phyloP scores from a whole-genome alignment of 2,797 vertebrate genomes.

The Masticophis lateralis region DNA sequence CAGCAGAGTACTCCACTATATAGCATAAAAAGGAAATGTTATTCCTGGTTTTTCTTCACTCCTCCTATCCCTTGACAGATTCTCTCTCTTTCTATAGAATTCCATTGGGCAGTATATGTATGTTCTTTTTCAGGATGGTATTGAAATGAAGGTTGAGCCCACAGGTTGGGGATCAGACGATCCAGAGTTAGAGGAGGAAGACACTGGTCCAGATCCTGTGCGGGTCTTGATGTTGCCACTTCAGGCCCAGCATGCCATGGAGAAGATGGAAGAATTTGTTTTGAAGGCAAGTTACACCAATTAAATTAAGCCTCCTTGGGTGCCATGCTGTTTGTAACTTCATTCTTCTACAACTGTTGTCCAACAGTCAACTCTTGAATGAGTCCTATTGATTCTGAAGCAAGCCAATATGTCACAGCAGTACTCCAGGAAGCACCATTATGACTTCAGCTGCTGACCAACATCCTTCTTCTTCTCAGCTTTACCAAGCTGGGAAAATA shows the following conservation, averaged over 20 bases:
- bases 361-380: background rate
- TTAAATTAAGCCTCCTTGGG: background rate
- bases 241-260: constrained; percentile 45
- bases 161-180: constrained; percentile 14
- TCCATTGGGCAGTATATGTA: background rate
- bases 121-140: constrained; percentile 29
- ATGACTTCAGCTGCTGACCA: constrained; percentile 13
- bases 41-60: background rate
- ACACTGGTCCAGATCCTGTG: background rate
- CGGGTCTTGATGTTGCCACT: constrained; percentile 37
- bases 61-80: background rate
- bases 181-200: constrained; percentile 1
- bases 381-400: background rate
- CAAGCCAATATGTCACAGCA: background rate
- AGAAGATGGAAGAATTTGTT: constrained; percentile 50
- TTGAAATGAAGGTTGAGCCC: constrained; percentile 3
- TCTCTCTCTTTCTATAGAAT: background rate
- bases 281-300: constrained; percentile 2
- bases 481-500: background rate
- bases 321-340: background rate
- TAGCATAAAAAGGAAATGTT: no score
- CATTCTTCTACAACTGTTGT: background rate
- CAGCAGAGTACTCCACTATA: background rate
- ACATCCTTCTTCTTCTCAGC: background rate
- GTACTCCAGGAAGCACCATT: background rate